Evolutionary conservation across 2,113 vertebrate species (phyloP).

Genomic region (Balaenoptera acutorostrata): DNA sequence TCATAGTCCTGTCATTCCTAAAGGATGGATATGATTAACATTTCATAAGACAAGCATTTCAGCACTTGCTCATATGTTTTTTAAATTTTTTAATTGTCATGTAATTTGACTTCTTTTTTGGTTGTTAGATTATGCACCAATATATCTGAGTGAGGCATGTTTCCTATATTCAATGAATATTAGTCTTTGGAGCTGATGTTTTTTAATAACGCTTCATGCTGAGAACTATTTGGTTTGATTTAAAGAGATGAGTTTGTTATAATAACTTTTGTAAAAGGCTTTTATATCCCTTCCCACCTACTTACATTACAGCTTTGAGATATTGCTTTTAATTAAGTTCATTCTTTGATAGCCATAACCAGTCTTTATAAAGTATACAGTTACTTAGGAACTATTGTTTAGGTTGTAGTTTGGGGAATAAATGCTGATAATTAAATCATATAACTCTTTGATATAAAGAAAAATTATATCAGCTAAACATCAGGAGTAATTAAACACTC

Average conservation of each 20-base stretch:
- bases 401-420: not conserved
- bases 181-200: not conserved
- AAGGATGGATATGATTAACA: not conserved
- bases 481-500: not conserved
- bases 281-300: not conserved
- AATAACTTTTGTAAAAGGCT: not conserved
- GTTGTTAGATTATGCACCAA: not conserved
- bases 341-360: not conserved
- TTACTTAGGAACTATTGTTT: not conserved
- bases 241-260: not conserved
- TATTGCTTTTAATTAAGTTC: slow-evolving; percentile 57
- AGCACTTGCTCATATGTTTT: not conserved
- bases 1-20: not conserved
- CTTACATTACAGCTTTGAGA: slow-evolving; percentile 35
- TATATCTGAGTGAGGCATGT: not conserved
- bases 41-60: not conserved
- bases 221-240: slow-evolving; percentile 5
- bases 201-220: slow-evolving; percentile 16
- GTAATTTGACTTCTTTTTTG: slow-evolving; percentile 13
- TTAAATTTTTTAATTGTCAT: not conserved
- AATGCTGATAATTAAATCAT: not conserved
- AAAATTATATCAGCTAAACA: not conserved
- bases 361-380: not conserved
- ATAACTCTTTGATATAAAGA: not conserved
- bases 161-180: not conserved